phyloP scores from a whole-genome alignment of 2,797 vertebrate species.

The Enteromius anoplus region DNA sequence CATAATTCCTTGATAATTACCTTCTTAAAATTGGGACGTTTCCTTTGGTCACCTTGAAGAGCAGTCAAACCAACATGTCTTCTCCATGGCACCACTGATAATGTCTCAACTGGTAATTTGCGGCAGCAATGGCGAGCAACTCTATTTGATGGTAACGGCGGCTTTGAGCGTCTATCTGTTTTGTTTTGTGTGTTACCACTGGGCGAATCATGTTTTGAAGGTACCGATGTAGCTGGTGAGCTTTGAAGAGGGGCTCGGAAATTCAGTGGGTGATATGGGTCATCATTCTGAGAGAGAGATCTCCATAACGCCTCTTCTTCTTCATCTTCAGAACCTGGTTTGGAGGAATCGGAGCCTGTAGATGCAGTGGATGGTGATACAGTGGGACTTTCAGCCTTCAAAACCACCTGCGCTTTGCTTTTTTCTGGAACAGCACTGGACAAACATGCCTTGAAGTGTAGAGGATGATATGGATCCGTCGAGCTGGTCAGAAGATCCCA shows the following conservation, averaged over 20 bases:
- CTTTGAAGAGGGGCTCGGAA: slow-evolving; percentile 73
- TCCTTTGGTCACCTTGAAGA: slow-evolving; percentile 26
- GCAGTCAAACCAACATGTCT: slow-evolving; percentile 40
- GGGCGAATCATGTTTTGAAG: neutral
- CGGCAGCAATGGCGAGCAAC: slow-evolving; percentile 61
- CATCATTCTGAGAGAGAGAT: slow-evolving; percentile 66
- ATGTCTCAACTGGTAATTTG: slow-evolving; percentile 50
- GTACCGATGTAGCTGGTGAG: slow-evolving; percentile 27
- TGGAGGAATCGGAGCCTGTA: slow-evolving; percentile 56
- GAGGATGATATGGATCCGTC: slow-evolving; percentile 79
- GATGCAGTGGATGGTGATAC: slow-evolving; percentile 34
- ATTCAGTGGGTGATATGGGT: slow-evolving; percentile 81
- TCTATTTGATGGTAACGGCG: slow-evolving; percentile 56
- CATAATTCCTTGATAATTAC: slow-evolving; percentile 59
- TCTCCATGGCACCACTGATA: slow-evolving; percentile 69
- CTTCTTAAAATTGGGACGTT: slow-evolving; percentile 66
- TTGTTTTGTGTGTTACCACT: slow-evolving; percentile 12
- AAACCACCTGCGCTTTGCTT: neutral
- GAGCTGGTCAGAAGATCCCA: slow-evolving; percentile 76
- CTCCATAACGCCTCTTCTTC: slow-evolving; percentile 78
- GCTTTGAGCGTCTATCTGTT: slow-evolving; percentile 44
- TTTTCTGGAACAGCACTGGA: slow-evolving; percentile 50
- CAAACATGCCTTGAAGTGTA: slow-evolving; percentile 76
- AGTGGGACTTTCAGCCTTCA: slow-evolving; percentile 33
- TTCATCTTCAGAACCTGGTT: slow-evolving; percentile 66